These are phyloP conservation scores for Origma solitaria DNA, from an alignment of 2,113 vertebrate species.

Conservation along the genomic window DNA sequence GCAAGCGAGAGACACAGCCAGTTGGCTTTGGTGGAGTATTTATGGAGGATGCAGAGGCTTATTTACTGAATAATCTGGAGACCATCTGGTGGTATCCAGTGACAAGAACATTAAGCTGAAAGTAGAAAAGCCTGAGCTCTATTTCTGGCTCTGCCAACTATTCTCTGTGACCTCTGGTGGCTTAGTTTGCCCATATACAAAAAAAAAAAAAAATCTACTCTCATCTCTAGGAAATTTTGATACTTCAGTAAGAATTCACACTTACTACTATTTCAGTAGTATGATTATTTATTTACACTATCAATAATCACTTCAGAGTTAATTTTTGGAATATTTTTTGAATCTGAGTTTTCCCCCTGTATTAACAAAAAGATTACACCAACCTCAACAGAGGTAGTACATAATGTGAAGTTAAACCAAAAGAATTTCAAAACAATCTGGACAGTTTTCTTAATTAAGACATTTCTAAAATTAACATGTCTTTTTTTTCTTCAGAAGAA, in stretches of 20 bases:
- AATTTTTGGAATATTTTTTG: not conserved
- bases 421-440: not conserved
- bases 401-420: not conserved
- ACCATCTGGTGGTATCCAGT: constrained; percentile 58
- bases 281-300: not conserved
- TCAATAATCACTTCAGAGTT: not conserved
- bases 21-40: constrained; percentile 54
- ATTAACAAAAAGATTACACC: not conserved
- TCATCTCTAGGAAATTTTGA: not conserved
- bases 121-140: constrained; percentile 52
- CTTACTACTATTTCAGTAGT: not conserved
- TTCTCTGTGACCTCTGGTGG: constrained; percentile 33
- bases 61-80: constrained; percentile 64
- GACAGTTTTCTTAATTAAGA: not conserved
- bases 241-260: not conserved
- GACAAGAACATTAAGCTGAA: constrained; percentile 32
- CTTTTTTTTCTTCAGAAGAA: not conserved
- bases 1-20: constrained; percentile 55
- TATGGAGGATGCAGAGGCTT: constrained; percentile 56
- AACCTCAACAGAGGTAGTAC: not conserved
- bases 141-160: constrained; percentile 37
- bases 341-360: not conserved
- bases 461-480: not conserved
- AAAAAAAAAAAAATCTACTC: not conserved
- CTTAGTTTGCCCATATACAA: constrained; percentile 1